A percentile compares a stretch with the other conserved stretches of the same genome.
phyloP scores from a whole-genome alignment of 2,888 invertebrate species.

The Keiferia lycopersicella region DNA sequence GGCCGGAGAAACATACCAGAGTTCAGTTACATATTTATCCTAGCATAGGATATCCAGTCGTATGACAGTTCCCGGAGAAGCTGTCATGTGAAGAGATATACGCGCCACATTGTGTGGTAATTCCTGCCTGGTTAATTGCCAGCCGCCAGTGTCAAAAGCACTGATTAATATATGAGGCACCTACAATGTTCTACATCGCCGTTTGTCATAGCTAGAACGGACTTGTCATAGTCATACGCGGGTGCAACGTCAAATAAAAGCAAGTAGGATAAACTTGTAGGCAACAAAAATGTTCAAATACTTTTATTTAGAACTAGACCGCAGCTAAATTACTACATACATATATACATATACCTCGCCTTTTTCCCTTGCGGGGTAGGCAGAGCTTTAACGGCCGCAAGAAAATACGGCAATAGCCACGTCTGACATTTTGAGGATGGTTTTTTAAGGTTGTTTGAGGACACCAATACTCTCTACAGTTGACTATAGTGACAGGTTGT shows the following conservation, averaged over 20 bases:
- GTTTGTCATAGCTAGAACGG: slow-evolving; percentile 72
- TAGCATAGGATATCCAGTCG: background rate
- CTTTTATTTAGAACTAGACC: no score
- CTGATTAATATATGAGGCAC: slow-evolving; percentile 76
- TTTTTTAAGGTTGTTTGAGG: no score
- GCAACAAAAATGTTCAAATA: no score
- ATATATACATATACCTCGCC: no score
- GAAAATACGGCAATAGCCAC: no score
- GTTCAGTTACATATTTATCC: background rate
- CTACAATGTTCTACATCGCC: slow-evolving; percentile 64
- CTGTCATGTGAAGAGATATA: slow-evolving; percentile 76
- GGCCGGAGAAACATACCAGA: background rate
- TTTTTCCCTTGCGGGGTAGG: no score
- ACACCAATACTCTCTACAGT: no score
- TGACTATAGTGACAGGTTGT: no score
- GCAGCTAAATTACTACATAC: no score
- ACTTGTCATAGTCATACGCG: slow-evolving; percentile 34
- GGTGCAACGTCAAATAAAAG: background rate
- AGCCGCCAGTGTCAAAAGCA: slow-evolving; percentile 64
- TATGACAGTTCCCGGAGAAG: background rate
- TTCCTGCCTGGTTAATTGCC: slow-evolving; percentile 73
- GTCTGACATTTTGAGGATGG: no score
- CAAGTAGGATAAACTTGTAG: background rate
- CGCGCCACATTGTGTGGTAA: slow-evolving; percentile 78
- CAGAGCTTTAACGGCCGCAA: no score